A percentile compares a stretch with the other conserved stretches of the same genome.
Conservation (phyloP, 2,888 invertebrate species). For the Amiota minor region DNA sequence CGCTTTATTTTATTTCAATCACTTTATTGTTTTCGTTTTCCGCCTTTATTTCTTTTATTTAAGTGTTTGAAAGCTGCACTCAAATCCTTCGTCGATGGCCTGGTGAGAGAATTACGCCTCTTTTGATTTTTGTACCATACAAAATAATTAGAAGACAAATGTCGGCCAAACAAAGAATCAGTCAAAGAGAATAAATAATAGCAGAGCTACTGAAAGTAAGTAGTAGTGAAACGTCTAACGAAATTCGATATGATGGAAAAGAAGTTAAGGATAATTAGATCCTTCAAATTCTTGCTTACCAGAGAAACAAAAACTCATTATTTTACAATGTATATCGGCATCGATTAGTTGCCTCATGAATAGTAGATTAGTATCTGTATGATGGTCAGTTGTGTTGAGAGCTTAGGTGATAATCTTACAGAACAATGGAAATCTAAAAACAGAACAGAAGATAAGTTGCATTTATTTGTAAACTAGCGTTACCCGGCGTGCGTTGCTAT, state of each 20-base stretch:
- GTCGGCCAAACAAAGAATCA: not conserved
- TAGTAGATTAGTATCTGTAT: no score
- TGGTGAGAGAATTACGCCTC: slow-evolving; percentile 71
- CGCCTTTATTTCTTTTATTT: slow-evolving; percentile 16
- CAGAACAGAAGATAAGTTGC: no score
- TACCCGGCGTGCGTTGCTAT: no score
- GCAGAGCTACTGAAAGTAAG: no score
- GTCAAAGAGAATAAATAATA: no score
- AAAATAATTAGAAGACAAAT: slow-evolving; percentile 62
- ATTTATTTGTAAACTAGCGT: no score
- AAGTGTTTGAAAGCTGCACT: slow-evolving; percentile 26
- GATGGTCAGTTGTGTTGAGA: no score
- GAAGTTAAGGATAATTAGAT: slow-evolving; percentile 3
- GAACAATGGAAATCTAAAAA: no score
- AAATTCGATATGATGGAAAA: slow-evolving; percentile 4
- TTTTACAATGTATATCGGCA: no score
- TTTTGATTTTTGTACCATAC: slow-evolving; percentile 61
- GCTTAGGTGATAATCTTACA: no score
- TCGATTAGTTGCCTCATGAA: no score
- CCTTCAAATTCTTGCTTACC: not conserved
- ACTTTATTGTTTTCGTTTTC: slow-evolving; percentile 41
- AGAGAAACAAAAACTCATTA: no score
- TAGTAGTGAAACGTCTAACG: not conserved
- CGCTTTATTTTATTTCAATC: slow-evolving; percentile 50
- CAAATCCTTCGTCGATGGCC: slow-evolving; percentile 33